Base-by-base conservation (phyloP, 2,113 vertebrate genomes). In the Dipodomys spectabilis region DNA sequence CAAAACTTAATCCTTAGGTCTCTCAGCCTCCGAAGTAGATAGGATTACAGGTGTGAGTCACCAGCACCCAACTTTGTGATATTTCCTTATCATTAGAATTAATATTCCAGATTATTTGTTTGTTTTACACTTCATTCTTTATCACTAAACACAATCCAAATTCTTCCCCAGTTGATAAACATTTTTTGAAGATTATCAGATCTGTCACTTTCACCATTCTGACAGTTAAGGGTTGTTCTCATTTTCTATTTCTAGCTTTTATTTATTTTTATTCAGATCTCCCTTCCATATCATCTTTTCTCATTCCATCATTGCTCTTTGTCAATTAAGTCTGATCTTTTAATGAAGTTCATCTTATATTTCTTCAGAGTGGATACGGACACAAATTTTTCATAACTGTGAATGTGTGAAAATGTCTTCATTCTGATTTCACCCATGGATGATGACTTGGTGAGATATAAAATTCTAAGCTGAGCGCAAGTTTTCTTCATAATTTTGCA, bases 161-260 rank as follows among this genome's bases (percentile, higher is more conserved):
- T 5, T 39, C 20, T 53, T 1, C 15, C 49, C 12, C 44, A 23
- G 32, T 91, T 16, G 69, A 39, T 78, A 32, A 35, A 73, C 87
- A 44, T 60, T 88, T 95, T 62, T 23, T 28, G 22, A 89, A 75
- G 8, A 81, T 94, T n/a, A 88, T 82, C 28, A 71, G 5, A 85
- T 74, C 39, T 18, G 23, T 88, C 60, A 62, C 25, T 74, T 65
- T 60, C 10, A 23, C 39, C 67, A 39, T 80, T 92, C 67, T 75
- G 57, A 75, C 39, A 84, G 84, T 13, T 3, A 68, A 5, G 35
- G 62, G 5, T 5, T 81, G 9, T 7, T 72, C 57, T 91, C 20
- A 44, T 7, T 87, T 19, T 82, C 8, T 27, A 4, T 49, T 20
- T 45, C 18, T 57, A 57, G 53, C 53, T 57, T 13, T 13, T 57